phyloP scores from a whole-genome alignment of 1,140 invertebrate species.

The Drosophila arizonae region DNA sequence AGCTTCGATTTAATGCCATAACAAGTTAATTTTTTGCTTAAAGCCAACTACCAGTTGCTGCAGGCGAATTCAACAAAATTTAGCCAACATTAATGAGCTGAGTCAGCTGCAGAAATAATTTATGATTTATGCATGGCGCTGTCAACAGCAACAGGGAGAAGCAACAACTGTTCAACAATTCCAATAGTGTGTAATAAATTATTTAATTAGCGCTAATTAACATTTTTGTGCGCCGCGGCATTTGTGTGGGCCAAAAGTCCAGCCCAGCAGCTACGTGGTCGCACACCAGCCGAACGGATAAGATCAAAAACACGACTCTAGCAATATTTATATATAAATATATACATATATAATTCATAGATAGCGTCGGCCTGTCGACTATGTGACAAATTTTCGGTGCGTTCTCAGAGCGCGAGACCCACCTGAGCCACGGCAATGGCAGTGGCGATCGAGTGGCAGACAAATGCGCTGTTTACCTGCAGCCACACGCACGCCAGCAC shows the following conservation, averaged over 20 bases:
- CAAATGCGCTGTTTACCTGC: slow-evolving; percentile 80
- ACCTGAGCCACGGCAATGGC: background rate
- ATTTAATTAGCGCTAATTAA: slow-evolving; percentile 75
- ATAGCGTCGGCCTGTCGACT: slow-evolving; percentile 15
- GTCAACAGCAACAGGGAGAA: slow-evolving; percentile 17
- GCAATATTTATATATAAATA: slow-evolving; percentile 46
- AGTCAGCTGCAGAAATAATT: background rate
- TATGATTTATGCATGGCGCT: slow-evolving; percentile 12
- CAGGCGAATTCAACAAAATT: background rate
- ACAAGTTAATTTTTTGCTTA: slow-evolving; percentile 3
- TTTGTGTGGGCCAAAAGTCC: slow-evolving; percentile 20
- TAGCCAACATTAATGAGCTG: slow-evolving; percentile 3
- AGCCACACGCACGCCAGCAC: slow-evolving; percentile 41
- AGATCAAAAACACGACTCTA: slow-evolving; percentile 57
- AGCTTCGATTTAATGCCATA: background rate
- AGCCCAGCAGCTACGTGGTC: slow-evolving; percentile 46
- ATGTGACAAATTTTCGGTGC: slow-evolving; percentile 74
- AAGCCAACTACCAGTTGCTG: background rate
- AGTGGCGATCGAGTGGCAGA: slow-evolving; percentile 54
- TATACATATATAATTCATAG: slow-evolving; percentile 16
- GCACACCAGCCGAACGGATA: slow-evolving; percentile 55
- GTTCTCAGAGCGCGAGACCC: slow-evolving; percentile 19
- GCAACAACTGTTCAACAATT: slow-evolving; percentile 1
- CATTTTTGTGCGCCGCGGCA: slow-evolving; percentile 43
- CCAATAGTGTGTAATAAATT: slow-evolving; percentile 59